Base-by-base conservation (phyloP, 1,140 invertebrate species). In the Bombus waltoni region DNA sequence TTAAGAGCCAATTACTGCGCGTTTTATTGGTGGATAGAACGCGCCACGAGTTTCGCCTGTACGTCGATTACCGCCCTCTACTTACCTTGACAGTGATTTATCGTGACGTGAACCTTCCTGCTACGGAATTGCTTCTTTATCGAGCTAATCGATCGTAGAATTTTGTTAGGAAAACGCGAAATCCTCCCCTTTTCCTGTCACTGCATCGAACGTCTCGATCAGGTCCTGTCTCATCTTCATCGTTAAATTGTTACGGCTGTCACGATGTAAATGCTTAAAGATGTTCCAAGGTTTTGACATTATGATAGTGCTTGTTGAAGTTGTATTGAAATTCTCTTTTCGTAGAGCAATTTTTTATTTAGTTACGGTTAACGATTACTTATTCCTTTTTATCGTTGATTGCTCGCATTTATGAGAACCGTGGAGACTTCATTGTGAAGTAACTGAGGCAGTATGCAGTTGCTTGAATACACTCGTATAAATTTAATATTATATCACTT, bases 1-100 rank as follows among this genome's bases (percentile, higher is more conserved):
- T 95, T 94, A 94, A 94, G 92, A 93, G 85, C 89, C 92, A 93
- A 94, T 95, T 94, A 94, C 90, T 44, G 81, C 81, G 89, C 90
- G 82, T 92, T 93, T 94, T 93, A 94, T 94, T 93, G 88, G 81
- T 79, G 87, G 85, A 93, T 92, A 92, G 91, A 93, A 80, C 79
- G 82, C 78, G 62, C 81, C 86, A 83, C 76, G 82, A 81, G 73
- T 88, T 85, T 92, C 81, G 65, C 85, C 65, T 79, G 77, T 84
- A 62, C 76, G 76, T 40, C 87, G 80, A 87, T 86, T 81, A 91
- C 93, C 92, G 94, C 94, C 94, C 91, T 94, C 92, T 93, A 94
- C 91, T 94, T 95, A 94, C 73, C 72, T 72, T 79, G 93, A 94
- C 93, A 94, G 91, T 94, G 93, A 94, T 94, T 93, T 93, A 94